phyloP scores from a whole-genome alignment of 1,140 invertebrate species.

The Drosophila takahashii region DNA sequence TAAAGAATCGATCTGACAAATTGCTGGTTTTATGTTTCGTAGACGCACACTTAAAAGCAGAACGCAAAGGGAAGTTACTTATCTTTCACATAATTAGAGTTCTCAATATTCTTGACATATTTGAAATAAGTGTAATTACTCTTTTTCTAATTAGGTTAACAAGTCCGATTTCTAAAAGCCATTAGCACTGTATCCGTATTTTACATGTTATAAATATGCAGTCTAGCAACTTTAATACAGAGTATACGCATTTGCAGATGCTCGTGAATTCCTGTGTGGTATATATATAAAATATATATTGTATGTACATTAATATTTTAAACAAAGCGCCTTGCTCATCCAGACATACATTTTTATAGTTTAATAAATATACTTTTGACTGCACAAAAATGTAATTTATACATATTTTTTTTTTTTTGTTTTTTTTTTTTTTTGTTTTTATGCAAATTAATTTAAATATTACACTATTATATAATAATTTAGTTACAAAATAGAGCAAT shows the following conservation, averaged over 20 bases:
- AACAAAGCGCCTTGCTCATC: constrained; percentile 31
- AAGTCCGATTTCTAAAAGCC: constrained; percentile 48
- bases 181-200: constrained; percentile 44
- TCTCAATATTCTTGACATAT: constrained; percentile 18
- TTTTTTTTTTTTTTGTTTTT: constrained; percentile 18
- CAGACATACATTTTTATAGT: constrained; percentile 33
- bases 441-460: constrained; percentile 42
- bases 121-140: constrained; percentile 15
- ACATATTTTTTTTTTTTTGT: constrained; percentile 12
- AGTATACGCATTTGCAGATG: constrained; percentile 40
- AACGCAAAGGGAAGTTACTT: constrained; percentile 23
- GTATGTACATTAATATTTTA: constrained; percentile 43
- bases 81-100: constrained; percentile 26
- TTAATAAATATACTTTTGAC: constrained; percentile 47
- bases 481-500: constrained; percentile 95
- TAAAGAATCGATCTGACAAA: constrained; percentile 27
- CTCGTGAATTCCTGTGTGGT: constrained; percentile 41
- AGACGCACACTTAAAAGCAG: constrained; percentile 25
- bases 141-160: constrained; percentile 45
- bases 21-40: constrained; percentile 20
- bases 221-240: constrained; percentile 53
- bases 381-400: constrained; percentile 39
- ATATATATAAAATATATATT: constrained; percentile 50
- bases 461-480: constrained; percentile 39
- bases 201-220: constrained; percentile 55